These are phyloP conservation scores for Apamea crenata DNA, from an alignment of 2,888 invertebrate species.

Conservation along the genomic window DNA sequence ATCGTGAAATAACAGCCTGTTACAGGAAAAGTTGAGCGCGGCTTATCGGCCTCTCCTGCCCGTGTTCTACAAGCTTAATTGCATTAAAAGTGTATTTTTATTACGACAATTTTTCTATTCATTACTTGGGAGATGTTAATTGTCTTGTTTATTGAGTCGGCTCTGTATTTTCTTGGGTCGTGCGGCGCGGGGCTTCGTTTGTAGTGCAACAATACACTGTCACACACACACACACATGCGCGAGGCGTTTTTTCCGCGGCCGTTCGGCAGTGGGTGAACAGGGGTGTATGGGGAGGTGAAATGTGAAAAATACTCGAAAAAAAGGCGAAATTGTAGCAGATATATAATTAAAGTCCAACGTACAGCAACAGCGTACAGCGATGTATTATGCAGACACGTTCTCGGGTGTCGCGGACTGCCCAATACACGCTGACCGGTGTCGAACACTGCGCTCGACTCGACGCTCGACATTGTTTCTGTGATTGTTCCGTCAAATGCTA, in stretches of 20 bases:
- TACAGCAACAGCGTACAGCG: constrained; percentile 86
- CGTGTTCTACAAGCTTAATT: constrained; percentile 87
- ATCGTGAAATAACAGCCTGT: constrained; percentile 90
- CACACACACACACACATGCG: constrained; percentile 84
- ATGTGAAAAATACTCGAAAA: constrained; percentile 91
- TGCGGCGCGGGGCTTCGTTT: constrained; percentile 49
- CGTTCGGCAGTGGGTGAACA: constrained; percentile 82
- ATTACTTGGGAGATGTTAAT: constrained; percentile 66
- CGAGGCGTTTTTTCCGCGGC: constrained; percentile 84
- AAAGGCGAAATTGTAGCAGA: constrained; percentile 91
- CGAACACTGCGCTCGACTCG: constrained; percentile 56
- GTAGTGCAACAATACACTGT: constrained; percentile 71
- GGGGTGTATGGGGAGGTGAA: constrained; percentile 84
- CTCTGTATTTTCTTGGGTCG: constrained; percentile 44
- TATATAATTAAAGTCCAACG: constrained; percentile 90
- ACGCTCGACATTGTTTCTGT: constrained; percentile 46
- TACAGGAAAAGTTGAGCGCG: constrained; percentile 89
- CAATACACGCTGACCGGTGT: constrained; percentile 71
- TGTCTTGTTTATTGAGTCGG: constrained; percentile 58
- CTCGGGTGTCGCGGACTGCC: constrained; percentile 81
- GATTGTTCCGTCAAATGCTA: constrained; percentile 52
- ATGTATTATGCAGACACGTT: constrained; percentile 89
- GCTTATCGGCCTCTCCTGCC: constrained; percentile 85
- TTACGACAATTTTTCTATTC: constrained; percentile 76
- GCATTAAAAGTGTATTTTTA: constrained; percentile 84